Base-by-base conservation (phyloP, 2,888 invertebrate species). In the Orthosia incerta region DNA sequence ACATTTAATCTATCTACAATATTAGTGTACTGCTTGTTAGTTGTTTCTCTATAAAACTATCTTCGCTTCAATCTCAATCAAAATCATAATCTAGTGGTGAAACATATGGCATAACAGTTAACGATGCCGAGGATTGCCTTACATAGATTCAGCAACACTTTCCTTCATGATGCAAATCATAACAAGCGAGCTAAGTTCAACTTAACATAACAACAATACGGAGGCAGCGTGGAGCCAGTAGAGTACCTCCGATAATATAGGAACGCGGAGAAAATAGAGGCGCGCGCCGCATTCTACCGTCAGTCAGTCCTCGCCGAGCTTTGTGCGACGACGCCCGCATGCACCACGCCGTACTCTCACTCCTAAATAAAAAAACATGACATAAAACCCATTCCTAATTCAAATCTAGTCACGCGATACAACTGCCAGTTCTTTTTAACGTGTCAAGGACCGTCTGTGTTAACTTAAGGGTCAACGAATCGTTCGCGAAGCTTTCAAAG, bases 301-400 rank as follows among this genome's bases (percentile, higher is more conserved):
- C 76, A 76, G 76, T 76, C 84, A 76, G 76, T 76, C 84, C 76
- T 79, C 79, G 66, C 79, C 75, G 75, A 83, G 80, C 82, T 85
- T 86, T 72, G 71, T 71, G 67, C 66, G 77, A 74, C 71, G 74
- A 66, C 86, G 80, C 88, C 67, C 90, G 90, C 69, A 63, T 67
- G 23, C 59, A 74, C 68, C 63, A 77, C 71, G 71, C 73, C 45
- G 70, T 67, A 70, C 66, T 62, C 56, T 20, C 51, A 16, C 53
- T 63, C 45, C 71, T 63, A 74, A 80, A 80, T 64, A 78, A 86
- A 85, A 85, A 85, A 89, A 85, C 82, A 90, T 89, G 85, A 89
- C 83, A 88, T 87, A 89, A 85, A 89, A 83, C 68, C 68, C 31
- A 63, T 76, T 76, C 63, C 20, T 18, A 57, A 74, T 53, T 48